Evolutionary conservation across 2,888 invertebrate genomes (phyloP), one percentile per base, ranked within the genome.

Genomic region (Quadriops clusia): DNA sequence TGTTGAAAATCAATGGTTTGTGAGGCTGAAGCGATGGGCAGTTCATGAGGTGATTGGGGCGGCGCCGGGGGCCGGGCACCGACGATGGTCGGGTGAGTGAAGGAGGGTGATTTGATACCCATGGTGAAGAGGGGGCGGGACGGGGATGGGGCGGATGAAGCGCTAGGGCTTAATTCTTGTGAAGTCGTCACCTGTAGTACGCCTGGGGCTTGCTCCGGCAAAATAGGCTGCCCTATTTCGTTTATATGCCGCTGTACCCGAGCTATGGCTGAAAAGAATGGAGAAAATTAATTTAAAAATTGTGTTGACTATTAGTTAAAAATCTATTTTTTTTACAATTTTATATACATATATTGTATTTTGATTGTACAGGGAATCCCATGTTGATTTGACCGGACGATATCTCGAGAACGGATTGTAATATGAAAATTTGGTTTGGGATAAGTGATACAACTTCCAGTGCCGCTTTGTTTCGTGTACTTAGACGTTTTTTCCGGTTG

Each of bases 171-270:
- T n/a, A 49, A 39, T 30, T 58, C 56, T 33, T 52, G 54, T 12
- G 51, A 43, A 18, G 51, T 43, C 22, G 43, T 39, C 14, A 48
- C 45, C 38, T 57, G 53, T 18, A 54, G 41, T 18, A 53, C 51
- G 36, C 47, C 47, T 20, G 48, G 42, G 36, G 56, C 53, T 10
- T 54, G 53, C 11, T 45, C 40, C 13, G 50, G 33, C 32, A 56
- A 55, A 26, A 38, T 36, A 33, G 43, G 50, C 37, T 47, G 51
- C 25, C 40, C 44, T 12, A 55, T 52, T 40, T 60, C 60, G 5
- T 60, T 50, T 31, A 70, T 62, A 50, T 68, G 68, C 25, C 70
- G 58, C 39, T 70, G 70, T 26, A 70, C 70, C 46, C 68, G 57
- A 13, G 67, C 66, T 44, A 72, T 70, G 21, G 67, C 71, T 72